Conservation (phyloP, 2,113 vertebrate genomes). For the Illadopsis cleaveri region DNA sequence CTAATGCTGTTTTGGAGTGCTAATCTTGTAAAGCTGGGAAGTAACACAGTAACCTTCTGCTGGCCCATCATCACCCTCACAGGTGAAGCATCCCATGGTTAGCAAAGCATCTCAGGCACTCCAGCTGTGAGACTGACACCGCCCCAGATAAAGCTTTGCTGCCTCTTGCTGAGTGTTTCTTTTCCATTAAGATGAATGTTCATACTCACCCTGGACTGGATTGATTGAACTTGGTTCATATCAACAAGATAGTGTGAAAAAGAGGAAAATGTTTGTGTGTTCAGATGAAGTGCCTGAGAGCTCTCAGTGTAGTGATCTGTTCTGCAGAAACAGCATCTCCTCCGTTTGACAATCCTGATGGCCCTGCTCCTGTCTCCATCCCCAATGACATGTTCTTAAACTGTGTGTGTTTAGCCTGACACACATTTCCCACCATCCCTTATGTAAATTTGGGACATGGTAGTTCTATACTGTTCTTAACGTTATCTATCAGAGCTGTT, state of each 20-base stretch:
- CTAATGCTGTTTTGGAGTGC: neutral
- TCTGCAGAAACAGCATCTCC: neutral
- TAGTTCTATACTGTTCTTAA: neutral
- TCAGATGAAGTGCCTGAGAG: neutral
- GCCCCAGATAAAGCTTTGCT: neutral
- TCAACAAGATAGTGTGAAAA: neutral
- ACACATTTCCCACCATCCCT: neutral
- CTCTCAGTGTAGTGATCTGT: neutral
- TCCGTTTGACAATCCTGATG: neutral
- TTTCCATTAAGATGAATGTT: neutral
- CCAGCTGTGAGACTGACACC: neutral
- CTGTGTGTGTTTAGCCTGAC: fast-evolving
- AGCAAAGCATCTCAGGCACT: neutral
- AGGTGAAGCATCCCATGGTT: neutral
- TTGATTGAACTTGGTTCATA: neutral
- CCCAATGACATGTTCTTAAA: neutral
- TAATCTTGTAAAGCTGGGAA: neutral
- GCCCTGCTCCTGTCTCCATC: neutral
- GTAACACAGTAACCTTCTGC: neutral
- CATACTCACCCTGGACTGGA: neutral
- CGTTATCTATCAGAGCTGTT: neutral
- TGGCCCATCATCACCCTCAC: neutral
- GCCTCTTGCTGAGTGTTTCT: neutral
- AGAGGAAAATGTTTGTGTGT: neutral
- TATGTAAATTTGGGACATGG: too few species aligned